Base-by-base conservation (phyloP, 1,140 invertebrate genomes). In the Aphelenchoides avenae region DNA sequence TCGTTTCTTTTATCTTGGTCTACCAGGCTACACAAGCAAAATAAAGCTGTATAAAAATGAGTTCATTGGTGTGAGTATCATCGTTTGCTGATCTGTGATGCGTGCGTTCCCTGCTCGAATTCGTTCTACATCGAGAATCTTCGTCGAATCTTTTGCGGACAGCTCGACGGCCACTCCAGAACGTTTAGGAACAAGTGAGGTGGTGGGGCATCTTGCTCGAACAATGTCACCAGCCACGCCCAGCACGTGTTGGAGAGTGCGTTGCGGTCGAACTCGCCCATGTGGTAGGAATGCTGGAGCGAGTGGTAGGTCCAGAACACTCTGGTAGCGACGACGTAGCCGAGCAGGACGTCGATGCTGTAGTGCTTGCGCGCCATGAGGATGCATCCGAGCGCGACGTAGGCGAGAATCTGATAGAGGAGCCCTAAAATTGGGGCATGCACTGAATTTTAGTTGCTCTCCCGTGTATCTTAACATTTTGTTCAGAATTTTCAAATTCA, bases 271-370 rank as follows among this genome's bases (percentile, higher is more conserved):
- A 58, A 20, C 6, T 58, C 37, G 20, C 56, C 56, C 22, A 57
- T 30, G 31, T 58, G 57, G 41, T 31, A 61, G 13, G 43, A 37
- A 18, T 50, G 20, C 20, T 29, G 15, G 11, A 71, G 76, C 46
- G 87, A 86, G 77, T 91, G 89, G 79, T 90, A 91, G 37, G 86
- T 86, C 85, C 87, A 91, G 82, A 89, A 91, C 50, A 89, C 81
- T 48, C 87, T 81, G 46, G 88, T 91, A 3, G 88, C 88, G 40
- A 89, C 83, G 73, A 86, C 89, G 79, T 91, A 92, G 40, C 87
- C 89, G 70, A 91, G 84, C 58, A 91, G 80, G 47, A 91, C 86
- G 80, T 91, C 89, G 51, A 91, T 84, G 39, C 87, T 88, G 78
- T 91, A 91, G 79, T 91, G 89, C 13, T 87, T 88, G 75, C 88